phyloP scores from a whole-genome alignment of 2,888 invertebrate genomes.

The Muschampia plurimacula region DNA sequence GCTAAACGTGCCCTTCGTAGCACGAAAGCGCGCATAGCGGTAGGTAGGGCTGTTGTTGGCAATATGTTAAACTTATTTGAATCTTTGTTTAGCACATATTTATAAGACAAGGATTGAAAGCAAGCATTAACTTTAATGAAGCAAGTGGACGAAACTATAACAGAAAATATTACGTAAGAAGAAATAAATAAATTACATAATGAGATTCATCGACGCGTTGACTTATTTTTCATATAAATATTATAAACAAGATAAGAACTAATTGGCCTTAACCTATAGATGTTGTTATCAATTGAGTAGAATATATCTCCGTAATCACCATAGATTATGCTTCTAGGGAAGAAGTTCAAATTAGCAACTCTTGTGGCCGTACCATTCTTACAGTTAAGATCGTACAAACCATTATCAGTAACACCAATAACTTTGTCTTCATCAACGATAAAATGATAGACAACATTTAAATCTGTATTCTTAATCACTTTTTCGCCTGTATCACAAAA shows the following conservation, averaged over 20 bases:
- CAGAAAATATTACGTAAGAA: conserved; percentile 16
- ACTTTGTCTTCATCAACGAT: conserved; percentile 63
- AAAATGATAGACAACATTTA: conserved; percentile 64
- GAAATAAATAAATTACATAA: too few relatives aligned
- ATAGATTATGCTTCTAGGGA: conserved; percentile 66
- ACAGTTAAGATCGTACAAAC: conserved; percentile 69
- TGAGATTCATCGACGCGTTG: not conserved
- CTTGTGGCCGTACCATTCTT: conserved; percentile 68
- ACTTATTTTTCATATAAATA: conserved; percentile 52
- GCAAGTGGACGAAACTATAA: too few relatives aligned
- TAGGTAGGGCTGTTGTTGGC: too few relatives aligned
- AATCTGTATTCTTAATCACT: conserved; percentile 67
- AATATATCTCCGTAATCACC: conserved; percentile 78
- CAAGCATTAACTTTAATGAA: too few relatives aligned
- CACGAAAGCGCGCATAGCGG: too few relatives aligned
- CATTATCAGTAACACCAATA: conserved; percentile 63
- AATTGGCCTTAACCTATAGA: conserved; percentile 70
- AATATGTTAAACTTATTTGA: too few relatives aligned
- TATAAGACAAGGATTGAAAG: too few relatives aligned
- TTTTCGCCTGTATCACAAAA: conserved; percentile 64
- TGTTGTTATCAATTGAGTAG: conserved; percentile 64
- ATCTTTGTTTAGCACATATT: too few relatives aligned
- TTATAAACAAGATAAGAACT: conserved; percentile 70
- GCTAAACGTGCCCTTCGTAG: too few relatives aligned
- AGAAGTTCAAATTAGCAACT: conserved; percentile 62